phyloP scores from a whole-genome alignment of 2,113 vertebrate species.

The Rhegmatorhina hoffmannsi region DNA sequence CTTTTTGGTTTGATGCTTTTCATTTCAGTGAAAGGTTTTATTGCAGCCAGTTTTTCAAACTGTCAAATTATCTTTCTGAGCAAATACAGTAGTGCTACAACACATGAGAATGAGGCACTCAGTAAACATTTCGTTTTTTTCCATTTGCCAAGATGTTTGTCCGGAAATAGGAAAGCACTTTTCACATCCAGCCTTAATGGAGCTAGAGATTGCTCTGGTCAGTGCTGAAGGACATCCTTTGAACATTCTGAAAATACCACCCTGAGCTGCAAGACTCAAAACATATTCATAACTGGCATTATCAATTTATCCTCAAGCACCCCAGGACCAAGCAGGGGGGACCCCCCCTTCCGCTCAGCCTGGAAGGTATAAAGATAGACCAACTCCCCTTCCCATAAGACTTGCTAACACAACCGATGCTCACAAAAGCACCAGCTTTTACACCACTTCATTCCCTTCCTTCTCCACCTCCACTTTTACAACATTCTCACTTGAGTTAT shows the following conservation, averaged over 20 bases:
- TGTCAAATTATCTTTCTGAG: background rate
- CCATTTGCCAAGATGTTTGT: background rate
- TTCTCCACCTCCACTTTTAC: background rate
- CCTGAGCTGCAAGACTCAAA: background rate
- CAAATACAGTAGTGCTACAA: background rate
- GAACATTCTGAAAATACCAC: background rate
- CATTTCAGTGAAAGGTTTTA: background rate
- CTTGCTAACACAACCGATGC: background rate
- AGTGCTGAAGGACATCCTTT: background rate
- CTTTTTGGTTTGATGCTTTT: background rate
- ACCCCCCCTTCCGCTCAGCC: background rate
- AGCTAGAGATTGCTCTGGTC: background rate
- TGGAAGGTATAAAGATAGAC: background rate
- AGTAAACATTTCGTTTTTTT: background rate
- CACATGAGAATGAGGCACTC: background rate
- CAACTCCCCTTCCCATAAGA: background rate
- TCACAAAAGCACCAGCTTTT: background rate
- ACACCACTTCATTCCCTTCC: background rate
- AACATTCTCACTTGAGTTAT: background rate
- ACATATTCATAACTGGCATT: background rate
- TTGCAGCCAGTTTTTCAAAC: background rate
- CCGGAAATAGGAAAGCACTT: background rate
- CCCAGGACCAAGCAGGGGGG: accelerated
- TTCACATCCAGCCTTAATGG: background rate
- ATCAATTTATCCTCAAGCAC: background rate